Conservation (phyloP, 2,113 vertebrate genomes). For the Rostratula benghalensis region DNA sequence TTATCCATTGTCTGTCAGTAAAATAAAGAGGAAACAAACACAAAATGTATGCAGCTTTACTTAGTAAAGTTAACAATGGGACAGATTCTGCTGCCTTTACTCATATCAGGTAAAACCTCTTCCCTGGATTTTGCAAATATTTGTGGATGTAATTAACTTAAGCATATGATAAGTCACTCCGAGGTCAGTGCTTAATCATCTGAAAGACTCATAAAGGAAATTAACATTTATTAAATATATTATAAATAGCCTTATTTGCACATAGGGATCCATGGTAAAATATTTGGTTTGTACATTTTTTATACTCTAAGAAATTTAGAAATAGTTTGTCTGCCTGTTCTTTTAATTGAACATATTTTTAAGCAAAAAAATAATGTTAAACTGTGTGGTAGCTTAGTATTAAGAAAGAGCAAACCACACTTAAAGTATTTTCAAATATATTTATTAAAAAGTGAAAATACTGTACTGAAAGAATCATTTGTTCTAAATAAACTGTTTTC, state of each 20-base stretch:
- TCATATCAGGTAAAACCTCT: not conserved
- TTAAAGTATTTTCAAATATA: conserved; percentile 19
- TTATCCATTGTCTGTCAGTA: not conserved
- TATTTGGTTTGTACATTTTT: conserved; percentile 12
- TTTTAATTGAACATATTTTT: not conserved
- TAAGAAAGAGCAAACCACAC: not conserved
- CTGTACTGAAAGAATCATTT: not conserved
- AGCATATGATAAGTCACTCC: conserved; percentile 54
- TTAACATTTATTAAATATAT: conserved; percentile 37
- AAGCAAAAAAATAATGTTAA: not conserved
- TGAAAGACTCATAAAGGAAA: conserved; percentile 44
- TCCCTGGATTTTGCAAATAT: conserved; percentile 49
- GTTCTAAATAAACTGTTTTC: not conserved
- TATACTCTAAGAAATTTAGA: not conserved
- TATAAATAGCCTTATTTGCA: conserved; percentile 33
- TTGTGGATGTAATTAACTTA: conserved; percentile 57
- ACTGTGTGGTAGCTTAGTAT: not conserved
- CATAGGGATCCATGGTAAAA: not conserved
- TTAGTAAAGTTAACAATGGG: not conserved
- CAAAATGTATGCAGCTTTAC: not conserved
- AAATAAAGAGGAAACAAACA: not conserved
- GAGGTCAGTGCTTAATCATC: conserved; percentile 46
- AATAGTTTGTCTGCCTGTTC: not conserved
- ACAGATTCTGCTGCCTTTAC: conserved; percentile 1
- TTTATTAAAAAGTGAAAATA: not conserved